These are phyloP conservation scores for Diglossa cyanea DNA, from an alignment of 2,797 vertebrate species.

Conservation along the genomic window DNA sequence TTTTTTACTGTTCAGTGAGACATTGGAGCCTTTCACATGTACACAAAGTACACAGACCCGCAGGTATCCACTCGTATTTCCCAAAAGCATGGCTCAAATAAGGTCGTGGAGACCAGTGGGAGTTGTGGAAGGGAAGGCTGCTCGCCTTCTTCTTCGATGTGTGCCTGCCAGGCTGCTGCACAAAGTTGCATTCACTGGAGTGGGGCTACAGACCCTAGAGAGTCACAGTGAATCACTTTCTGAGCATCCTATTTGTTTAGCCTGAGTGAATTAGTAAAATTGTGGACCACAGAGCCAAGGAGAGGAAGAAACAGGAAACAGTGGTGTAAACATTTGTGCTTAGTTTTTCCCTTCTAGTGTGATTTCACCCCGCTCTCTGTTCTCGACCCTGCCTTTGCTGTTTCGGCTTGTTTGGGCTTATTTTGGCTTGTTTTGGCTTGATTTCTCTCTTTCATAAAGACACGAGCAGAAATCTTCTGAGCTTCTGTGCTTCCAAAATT, in stretches of 20 bases:
- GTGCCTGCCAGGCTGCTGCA: neutral
- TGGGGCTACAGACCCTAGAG: neutral
- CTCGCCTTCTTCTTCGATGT: fast-evolving
- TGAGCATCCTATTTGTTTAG: neutral
- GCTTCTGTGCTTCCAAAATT: neutral
- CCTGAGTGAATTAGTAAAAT: neutral
- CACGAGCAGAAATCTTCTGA: neutral
- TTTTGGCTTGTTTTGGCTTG: neutral
- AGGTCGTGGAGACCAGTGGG: fast-evolving
- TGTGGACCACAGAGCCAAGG: neutral
- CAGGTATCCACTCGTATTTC: neutral
- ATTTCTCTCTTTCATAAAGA: neutral
- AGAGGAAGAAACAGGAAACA: neutral
- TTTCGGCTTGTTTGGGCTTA: neutral
- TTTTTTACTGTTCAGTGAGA: neutral
- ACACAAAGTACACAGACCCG: fast-evolving
- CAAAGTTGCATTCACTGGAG: neutral
- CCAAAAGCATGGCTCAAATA: neutral
- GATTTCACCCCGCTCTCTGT: neutral
- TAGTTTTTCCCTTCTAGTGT: neutral
- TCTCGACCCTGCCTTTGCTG: neutral
- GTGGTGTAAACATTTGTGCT: neutral
- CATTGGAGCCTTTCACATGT: neutral
- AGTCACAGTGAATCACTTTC: neutral
- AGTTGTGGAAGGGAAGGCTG: neutral